Conservation (phyloP, 2,888 invertebrate genomes). For the Tenthredo notha region DNA sequence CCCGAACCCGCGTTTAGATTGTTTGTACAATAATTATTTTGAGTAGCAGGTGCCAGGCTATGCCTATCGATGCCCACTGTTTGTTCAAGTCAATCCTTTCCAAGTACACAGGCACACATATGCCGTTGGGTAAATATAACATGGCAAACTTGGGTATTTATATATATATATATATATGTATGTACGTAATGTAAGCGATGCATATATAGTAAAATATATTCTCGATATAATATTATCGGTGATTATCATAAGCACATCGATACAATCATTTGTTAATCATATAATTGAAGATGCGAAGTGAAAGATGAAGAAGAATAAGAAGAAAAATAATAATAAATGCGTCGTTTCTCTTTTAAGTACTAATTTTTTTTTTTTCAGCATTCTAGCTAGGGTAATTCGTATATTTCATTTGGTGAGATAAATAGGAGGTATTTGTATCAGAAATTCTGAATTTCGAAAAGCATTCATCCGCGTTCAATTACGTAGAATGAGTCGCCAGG, state of each 20-base stretch:
- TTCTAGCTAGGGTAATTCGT: neutral
- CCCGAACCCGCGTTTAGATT: constrained; percentile 22
- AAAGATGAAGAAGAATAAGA: too few species aligned
- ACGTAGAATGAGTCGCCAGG: constrained; percentile 44
- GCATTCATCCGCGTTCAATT: constrained; percentile 41
- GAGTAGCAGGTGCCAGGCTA: constrained; percentile 57
- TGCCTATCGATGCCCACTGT: constrained; percentile 61
- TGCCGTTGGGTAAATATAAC: constrained; percentile 31
- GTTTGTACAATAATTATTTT: constrained; percentile 67
- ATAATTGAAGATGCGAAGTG: neutral
- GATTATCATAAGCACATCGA: neutral
- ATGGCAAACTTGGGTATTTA: neutral
- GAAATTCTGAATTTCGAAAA: constrained; percentile 6
- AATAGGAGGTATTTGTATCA: neutral
- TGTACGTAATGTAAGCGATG: neutral
- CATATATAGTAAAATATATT: neutral
- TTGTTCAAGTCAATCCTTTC: constrained; percentile 68
- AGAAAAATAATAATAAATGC: too few species aligned
- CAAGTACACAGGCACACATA: constrained; percentile 23
- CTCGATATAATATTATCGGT: neutral
- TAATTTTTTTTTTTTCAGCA: too few species aligned
- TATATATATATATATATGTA: neutral
- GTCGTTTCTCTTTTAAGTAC: neutral
- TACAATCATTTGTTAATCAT: neutral
- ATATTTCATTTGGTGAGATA: neutral